phyloP scores from a whole-genome alignment of 23 tunicate species.

The Styela plicata region DNA sequence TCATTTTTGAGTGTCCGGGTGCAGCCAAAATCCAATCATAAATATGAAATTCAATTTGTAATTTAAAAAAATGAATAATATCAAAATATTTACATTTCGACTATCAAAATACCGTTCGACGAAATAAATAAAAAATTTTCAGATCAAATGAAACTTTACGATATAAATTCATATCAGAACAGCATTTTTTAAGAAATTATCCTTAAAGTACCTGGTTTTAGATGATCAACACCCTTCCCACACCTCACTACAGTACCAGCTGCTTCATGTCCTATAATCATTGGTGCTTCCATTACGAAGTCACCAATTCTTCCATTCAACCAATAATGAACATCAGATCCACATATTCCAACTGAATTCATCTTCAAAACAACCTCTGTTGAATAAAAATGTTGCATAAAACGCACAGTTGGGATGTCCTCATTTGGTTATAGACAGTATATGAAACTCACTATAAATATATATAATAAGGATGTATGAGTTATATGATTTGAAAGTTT shows the following conservation, averaged over 20 bases:
- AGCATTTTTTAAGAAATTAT: background rate
- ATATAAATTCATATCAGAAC: background rate
- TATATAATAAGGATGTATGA: too few species aligned
- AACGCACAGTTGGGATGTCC: too few species aligned
- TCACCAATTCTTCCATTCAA: slow-evolving; percentile 95
- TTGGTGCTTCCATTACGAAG: slow-evolving; percentile 85
- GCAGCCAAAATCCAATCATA: too few species aligned
- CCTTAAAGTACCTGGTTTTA: slow-evolving; percentile 67
- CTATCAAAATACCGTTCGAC: too few species aligned
- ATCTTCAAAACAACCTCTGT: slow-evolving; percentile 87
- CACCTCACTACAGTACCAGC: slow-evolving; percentile 84
- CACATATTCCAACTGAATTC: slow-evolving; percentile 99
- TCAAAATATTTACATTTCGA: too few species aligned
- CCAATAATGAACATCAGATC: slow-evolving; percentile 99
- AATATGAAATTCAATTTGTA: too few species aligned
- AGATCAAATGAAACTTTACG: background rate
- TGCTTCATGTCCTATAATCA: slow-evolving; percentile 98
- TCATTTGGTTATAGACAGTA: too few species aligned
- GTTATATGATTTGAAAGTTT: too few species aligned
- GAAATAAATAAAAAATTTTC: background rate
- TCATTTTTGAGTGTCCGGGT: too few species aligned
- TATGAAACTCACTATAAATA: too few species aligned
- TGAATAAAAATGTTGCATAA: background rate
- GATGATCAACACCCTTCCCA: slow-evolving; percentile 84
- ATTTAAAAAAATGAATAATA: too few species aligned